Percentiles rank a stretch among this genome's conserved stretches.
Conservation (phyloP, 2,113 vertebrate species). For the Prunella himalayana region DNA sequence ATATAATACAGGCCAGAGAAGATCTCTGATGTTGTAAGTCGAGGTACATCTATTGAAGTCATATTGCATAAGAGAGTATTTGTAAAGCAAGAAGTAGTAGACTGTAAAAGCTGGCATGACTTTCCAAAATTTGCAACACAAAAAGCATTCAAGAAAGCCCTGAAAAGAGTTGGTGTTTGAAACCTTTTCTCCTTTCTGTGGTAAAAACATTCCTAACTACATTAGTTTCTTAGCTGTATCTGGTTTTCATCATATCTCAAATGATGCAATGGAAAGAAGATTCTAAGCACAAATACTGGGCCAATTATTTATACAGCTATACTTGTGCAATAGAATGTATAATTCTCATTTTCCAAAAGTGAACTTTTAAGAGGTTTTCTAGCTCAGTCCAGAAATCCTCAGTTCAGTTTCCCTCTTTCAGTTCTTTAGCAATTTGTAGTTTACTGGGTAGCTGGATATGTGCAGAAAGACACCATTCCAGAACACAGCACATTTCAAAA, state of each 20-base stretch:
- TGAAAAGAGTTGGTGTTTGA: neutral
- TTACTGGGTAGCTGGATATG: neutral
- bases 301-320: neutral
- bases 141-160: neutral
- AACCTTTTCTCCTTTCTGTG: neutral
- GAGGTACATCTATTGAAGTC: neutral
- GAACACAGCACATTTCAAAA: fast-evolving
- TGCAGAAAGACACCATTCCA: neutral
- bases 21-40: neutral
- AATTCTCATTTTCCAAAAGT: neutral
- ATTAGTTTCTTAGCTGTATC: neutral
- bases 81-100: neutral
- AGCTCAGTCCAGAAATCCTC: neutral
- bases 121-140: neutral
- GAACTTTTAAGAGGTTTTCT: neutral
- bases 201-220: neutral
- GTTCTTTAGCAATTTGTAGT: neutral
- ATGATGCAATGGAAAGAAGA: neutral
- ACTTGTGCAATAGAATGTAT: neutral
- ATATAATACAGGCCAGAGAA: neutral
- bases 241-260: neutral
- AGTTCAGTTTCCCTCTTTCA: neutral
- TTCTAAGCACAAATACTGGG: neutral
- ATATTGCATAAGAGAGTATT: neutral
- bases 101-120: neutral